Evolutionary conservation across 2,797 vertebrate species (phyloP).

Genomic region (Tokudaia muenninki): DNA sequence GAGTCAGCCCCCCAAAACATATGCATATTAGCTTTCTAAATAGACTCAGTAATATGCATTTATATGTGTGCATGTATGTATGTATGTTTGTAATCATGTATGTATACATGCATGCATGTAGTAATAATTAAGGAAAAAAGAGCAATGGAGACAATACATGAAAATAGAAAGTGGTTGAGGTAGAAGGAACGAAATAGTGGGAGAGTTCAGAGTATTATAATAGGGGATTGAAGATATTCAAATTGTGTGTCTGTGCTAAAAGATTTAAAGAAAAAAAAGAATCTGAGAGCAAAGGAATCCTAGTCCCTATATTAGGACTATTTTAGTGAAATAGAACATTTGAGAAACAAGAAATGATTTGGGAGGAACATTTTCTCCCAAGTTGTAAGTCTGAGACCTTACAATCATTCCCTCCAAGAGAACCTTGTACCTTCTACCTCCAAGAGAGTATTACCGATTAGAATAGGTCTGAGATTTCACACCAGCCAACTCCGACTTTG

Average conservation of each 20-base stretch:
- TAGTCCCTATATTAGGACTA: neutral
- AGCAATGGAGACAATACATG: neutral
- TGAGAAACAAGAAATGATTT: neutral
- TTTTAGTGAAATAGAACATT: constrained; percentile 35
- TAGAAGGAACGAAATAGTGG: neutral
- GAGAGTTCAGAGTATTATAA: neutral
- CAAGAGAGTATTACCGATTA: constrained; percentile 36
- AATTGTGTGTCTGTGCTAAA: neutral
- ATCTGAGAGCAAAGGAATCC: constrained; percentile 36
- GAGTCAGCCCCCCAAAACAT: neutral
- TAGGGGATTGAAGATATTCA: neutral
- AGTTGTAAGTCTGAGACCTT: constrained; percentile 7
- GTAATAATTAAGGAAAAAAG: neutral
- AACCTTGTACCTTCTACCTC: neutral
- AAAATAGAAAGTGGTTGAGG: neutral
- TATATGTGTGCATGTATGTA: neutral
- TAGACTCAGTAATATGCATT: neutral
- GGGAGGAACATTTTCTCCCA: neutral
- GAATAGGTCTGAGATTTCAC: constrained; percentile 23
- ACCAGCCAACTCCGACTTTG: neutral
- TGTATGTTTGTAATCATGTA: neutral
- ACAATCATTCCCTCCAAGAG: neutral
- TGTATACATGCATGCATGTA: neutral
- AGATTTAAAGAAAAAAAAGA: constrained; percentile 33
- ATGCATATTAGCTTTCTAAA: neutral